phyloP scores from a whole-genome alignment of 2,797 vertebrate species.

The Trachurus trachurus region DNA sequence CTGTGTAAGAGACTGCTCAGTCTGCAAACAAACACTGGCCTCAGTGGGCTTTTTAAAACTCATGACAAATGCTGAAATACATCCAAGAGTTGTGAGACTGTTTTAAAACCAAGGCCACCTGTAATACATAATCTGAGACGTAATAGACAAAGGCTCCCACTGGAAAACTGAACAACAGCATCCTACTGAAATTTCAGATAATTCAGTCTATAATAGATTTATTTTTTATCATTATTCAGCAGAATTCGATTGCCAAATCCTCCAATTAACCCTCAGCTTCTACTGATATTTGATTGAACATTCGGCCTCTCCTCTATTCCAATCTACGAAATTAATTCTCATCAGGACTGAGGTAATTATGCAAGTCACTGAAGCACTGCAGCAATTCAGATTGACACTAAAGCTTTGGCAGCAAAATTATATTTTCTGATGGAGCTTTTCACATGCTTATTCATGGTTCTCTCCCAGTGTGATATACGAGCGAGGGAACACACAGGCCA shows the following conservation, averaged over 20 bases:
- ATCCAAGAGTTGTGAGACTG: neutral
- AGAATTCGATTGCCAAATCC: slow-evolving; percentile 58
- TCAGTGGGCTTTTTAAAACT: slow-evolving; percentile 36
- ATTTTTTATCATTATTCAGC: slow-evolving; percentile 50
- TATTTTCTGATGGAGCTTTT: slow-evolving; percentile 78
- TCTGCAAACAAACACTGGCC: slow-evolving; percentile 41
- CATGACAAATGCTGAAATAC: neutral
- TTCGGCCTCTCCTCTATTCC: slow-evolving; percentile 41
- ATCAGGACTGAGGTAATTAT: slow-evolving; percentile 74
- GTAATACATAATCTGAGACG: neutral
- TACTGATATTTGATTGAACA: slow-evolving; percentile 63
- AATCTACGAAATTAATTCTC: slow-evolving; percentile 73
- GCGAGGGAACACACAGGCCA: slow-evolving; percentile 49
- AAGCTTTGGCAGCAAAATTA: slow-evolving; percentile 75
- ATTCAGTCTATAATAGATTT: slow-evolving; percentile 25
- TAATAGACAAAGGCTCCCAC: slow-evolving; percentile 22
- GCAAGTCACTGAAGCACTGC: slow-evolving; percentile 73
- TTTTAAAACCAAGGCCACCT: slow-evolving; percentile 8
- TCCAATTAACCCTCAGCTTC: slow-evolving; percentile 52
- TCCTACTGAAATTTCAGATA: slow-evolving; percentile 18
- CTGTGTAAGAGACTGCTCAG: slow-evolving; percentile 19
- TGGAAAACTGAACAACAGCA: slow-evolving; percentile 1
- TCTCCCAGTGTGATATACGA: slow-evolving; percentile 71
- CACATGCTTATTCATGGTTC: slow-evolving; percentile 77
- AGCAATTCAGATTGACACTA: slow-evolving; percentile 75